Evolutionary conservation across 2,797 vertebrate genomes (phyloP).

Genomic region (Rhynchotus rufescens): DNA sequence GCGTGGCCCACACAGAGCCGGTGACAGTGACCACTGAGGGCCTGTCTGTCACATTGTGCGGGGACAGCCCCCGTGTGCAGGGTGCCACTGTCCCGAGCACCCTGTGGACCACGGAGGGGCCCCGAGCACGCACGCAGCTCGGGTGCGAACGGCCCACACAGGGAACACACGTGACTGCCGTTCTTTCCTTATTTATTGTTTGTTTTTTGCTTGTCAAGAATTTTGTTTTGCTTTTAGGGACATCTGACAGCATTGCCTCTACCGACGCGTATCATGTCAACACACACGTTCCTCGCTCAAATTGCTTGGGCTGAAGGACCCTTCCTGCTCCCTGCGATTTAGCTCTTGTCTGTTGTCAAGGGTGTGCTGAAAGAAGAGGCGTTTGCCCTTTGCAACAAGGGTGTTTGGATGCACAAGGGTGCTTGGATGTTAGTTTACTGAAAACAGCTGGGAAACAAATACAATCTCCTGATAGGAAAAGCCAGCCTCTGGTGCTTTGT

Average conservation of each 20-base stretch:
- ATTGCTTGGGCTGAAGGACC: not conserved
- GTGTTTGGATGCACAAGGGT: not conserved
- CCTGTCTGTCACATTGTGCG: slow-evolving; percentile 68
- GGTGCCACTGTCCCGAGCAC: slow-evolving; percentile 44
- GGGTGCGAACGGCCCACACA: not conserved
- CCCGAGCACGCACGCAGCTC: not conserved
- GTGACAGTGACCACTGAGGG: slow-evolving; percentile 77
- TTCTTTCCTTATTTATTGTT: too few relatives aligned
- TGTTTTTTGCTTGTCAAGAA: not conserved
- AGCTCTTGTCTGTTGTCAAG: not conserved
- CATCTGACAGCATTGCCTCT: not conserved
- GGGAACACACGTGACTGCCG: not conserved
- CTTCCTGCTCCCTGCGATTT: not conserved
- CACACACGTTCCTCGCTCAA: not conserved
- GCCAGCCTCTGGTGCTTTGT: not conserved
- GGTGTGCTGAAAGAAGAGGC: not conserved
- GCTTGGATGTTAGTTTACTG: not conserved
- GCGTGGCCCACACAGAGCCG: slow-evolving; percentile 67
- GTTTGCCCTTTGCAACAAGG: not conserved
- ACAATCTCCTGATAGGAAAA: not conserved
- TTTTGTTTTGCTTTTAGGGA: not conserved
- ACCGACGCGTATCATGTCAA: not conserved
- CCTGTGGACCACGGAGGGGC: slow-evolving; percentile 29
- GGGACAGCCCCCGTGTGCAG: slow-evolving; percentile 65
- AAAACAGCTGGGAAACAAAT: not conserved